Percentiles rank a stretch among this genome's conserved stretches.
phyloP scores from a whole-genome alignment of 2,113 vertebrate genomes.

The Rallus limicola region DNA sequence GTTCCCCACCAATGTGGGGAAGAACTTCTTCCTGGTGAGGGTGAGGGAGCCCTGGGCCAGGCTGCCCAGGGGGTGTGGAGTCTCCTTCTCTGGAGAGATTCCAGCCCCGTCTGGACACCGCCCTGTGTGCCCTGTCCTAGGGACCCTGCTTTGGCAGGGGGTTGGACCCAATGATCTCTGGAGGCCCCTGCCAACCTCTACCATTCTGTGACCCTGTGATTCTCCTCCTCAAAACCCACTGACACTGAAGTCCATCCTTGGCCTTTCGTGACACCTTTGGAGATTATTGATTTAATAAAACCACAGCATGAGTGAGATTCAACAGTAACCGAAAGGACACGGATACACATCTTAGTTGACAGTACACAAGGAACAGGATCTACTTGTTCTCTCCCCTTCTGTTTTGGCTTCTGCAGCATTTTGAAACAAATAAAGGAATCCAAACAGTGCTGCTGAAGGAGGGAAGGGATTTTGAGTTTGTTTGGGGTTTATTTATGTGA shows the following conservation, averaged over 20 bases:
- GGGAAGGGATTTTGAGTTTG: background rate
- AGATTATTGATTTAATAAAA: background rate
- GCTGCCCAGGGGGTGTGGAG: no score
- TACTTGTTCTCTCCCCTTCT: background rate
- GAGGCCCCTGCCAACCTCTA: no score
- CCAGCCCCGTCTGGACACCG: no score
- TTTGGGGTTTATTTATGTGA: background rate
- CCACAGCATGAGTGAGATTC: background rate
- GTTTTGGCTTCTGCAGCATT: background rate
- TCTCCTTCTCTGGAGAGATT: no score
- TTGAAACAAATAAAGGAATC: constrained; percentile 14
- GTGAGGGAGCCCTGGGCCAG: no score
- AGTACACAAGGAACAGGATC: constrained; percentile 1
- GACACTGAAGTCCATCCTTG: background rate
- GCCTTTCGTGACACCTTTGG: background rate
- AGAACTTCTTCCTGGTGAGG: no score
- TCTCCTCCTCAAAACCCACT: background rate
- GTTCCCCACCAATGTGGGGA: no score
- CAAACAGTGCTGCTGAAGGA: background rate
- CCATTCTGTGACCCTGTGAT: no score
- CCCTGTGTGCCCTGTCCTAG: no score
- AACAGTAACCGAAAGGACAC: background rate
- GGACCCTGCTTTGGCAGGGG: no score
- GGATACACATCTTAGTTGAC: background rate
- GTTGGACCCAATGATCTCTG: no score